A percentile compares a stretch with the other conserved stretches of the same genome.
These are phyloP conservation scores for Halictus rubicundus DNA, from an alignment of 1,140 invertebrate genomes.

Conservation along the genomic window DNA sequence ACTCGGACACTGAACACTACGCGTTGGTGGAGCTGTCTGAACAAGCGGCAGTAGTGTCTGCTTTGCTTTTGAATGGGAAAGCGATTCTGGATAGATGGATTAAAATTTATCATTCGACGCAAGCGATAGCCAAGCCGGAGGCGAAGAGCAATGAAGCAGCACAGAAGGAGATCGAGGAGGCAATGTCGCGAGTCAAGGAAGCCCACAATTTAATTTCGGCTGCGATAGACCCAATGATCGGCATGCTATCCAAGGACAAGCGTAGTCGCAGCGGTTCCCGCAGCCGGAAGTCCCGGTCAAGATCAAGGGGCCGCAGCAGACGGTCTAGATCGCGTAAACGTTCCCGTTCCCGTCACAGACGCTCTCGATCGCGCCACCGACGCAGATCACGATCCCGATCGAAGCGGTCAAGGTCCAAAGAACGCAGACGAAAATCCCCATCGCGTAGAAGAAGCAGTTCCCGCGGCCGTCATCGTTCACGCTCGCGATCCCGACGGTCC, in stretches of 20 bases:
- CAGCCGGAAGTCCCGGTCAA: conserved; percentile 83
- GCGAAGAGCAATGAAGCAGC: conserved; percentile 97
- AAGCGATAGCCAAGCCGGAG: conserved; percentile 95
- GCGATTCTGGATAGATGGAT: conserved; percentile 76
- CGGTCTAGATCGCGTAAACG: conserved; percentile 81
- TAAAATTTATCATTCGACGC: conserved; percentile 93
- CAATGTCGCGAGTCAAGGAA: conserved; percentile 97
- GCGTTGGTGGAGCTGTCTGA: conserved; percentile 97
- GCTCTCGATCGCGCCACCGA: conserved; percentile 79
- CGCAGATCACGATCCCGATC: conserved; percentile 78
- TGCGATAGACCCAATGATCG: conserved; percentile 94
- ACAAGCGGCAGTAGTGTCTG: conserved; percentile 92
- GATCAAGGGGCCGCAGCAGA: conserved; percentile 81
- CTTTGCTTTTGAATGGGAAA: conserved; percentile 92
- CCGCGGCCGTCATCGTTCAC: conserved; percentile 74
- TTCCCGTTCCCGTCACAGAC: conserved; percentile 83
- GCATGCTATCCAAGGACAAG: conserved; percentile 91
- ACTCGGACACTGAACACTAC: conserved; percentile 87
- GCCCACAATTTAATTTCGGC: conserved; percentile 96
- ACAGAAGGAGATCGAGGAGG: conserved; percentile 97
- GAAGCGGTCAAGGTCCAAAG: conserved; percentile 81
- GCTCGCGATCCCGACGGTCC: conserved; percentile 74
- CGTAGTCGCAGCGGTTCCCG: conserved; percentile 83
- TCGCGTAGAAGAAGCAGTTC: conserved; percentile 77
- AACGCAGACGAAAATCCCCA: conserved; percentile 76